Percentiles rank a stretch among this genome's conserved stretches.
phyloP scores from a whole-genome alignment of 2,797 vertebrate species.

The Acipenser transmontanus region DNA sequence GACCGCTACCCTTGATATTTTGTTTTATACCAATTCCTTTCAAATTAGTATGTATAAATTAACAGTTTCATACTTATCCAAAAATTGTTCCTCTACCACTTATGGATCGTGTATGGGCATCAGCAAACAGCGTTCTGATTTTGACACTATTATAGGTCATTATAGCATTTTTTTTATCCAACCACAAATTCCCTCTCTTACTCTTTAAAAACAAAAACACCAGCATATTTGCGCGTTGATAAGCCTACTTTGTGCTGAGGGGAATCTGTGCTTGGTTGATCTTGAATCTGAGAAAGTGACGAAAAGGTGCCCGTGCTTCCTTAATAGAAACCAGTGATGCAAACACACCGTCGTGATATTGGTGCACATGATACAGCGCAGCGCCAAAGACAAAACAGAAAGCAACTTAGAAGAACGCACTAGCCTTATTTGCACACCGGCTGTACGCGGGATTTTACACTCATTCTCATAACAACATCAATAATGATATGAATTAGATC shows the following conservation, averaged over 20 bases:
- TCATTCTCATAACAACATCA: no score
- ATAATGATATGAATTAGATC: no score
- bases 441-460: no score
- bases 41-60: no score
- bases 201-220: neutral
- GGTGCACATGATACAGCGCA: constrained; percentile 45
- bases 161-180: constrained; percentile 12
- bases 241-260: constrained; percentile 5
- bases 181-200: constrained; percentile 4
- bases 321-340: constrained; percentile 59
- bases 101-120: constrained; percentile 3
- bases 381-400: constrained; percentile 63
- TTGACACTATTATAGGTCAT: constrained; percentile 14
- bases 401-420: constrained; percentile 48
- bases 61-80: no score
- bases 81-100: no score
- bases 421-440: neutral
- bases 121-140: constrained; percentile 6
- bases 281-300: constrained; percentile 42
- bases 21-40: no score
- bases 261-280: constrained; percentile 31
- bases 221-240: no score
- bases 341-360: constrained; percentile 59
- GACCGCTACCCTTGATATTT: no score
- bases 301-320: constrained; percentile 55